Percentiles rank a stretch among this genome's conserved stretches.
These are phyloP conservation scores for Cryptoleucopteryx plumbea DNA, from an alignment of 2,113 vertebrate species.

Conservation along the genomic window DNA sequence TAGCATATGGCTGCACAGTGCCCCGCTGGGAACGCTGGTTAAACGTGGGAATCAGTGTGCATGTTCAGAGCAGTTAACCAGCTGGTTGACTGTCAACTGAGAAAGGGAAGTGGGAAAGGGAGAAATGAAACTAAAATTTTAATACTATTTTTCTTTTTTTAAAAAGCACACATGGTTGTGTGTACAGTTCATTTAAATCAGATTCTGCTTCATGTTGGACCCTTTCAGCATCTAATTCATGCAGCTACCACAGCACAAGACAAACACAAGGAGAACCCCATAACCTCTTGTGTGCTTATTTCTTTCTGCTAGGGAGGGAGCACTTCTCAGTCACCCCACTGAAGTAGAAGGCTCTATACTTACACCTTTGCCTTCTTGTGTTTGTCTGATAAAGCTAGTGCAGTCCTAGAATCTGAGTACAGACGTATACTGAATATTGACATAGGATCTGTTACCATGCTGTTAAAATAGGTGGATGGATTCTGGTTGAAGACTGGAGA, in stretches of 20 bases:
- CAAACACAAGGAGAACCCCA: accelerated
- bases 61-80: not conserved
- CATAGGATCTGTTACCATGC: not conserved
- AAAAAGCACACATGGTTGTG: not conserved
- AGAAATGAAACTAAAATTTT: constrained; percentile 15
- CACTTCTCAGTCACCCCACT: not conserved
- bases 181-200: not conserved
- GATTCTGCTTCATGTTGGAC: not conserved
- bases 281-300: not conserved
- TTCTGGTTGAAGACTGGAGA: not conserved
- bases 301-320: not conserved
- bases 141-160: not conserved
- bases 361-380: not conserved
- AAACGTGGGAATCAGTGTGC: not conserved
- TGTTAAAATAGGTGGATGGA: not conserved
- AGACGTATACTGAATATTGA: not conserved
- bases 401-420: not conserved
- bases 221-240: not conserved
- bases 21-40: not conserved
- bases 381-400: not conserved
- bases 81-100: constrained; percentile 1
- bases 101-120: constrained; percentile 15
- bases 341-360: not conserved
- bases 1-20: not conserved
- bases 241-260: not conserved